Evolutionary conservation across 2,888 invertebrate genomes (phyloP), one percentile per base, ranked within the genome.

Genomic region (Cylloceria caligata): DNA sequence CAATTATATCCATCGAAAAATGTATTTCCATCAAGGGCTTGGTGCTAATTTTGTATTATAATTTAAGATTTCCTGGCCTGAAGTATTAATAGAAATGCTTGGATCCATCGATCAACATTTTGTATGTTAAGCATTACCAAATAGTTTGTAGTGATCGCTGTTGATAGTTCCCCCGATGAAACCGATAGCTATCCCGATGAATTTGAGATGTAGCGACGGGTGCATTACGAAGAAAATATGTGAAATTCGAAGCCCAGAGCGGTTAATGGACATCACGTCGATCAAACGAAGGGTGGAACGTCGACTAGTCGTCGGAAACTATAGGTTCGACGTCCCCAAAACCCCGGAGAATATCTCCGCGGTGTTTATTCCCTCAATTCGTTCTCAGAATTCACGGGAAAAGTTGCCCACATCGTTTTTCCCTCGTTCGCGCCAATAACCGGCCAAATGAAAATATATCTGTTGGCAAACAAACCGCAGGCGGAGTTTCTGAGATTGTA

Each of bases 401-500:
- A 52, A 75, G 64, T 65, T 57, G 79, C 71, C 67, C 79, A 68
- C 49, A 68, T 67, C 74, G 71, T 81, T 80, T 78, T 84, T 81
- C 81, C 79, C 84, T 86, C 87, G 87, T 88, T 89, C 88, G 89
- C 89, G 89, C 91, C 92, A 92, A 92, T 92, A 92, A 92, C 91
- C 91, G 36, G 90, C 91, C 91, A 91, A 92, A 92, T 92, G 92
- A 92, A 92, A 92, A 92, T 92, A 91, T 92, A 92, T 92, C 92
- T 92, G 91, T 92, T 88, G 83, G 89, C 89, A 92, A 92, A 92
- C 90, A 92, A 45, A 80, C 89, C 89, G 84, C 83, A 82, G 87
- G 87, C 78, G 39, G 16, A 30, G 27, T 4, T 60, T 62, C 42
- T 45, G 62, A 78, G 65, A 74, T 64, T 27, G 74, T 62, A 52